Conservation (phyloP, 2,888 invertebrate species). For the Yponomeuta sedellus region DNA sequence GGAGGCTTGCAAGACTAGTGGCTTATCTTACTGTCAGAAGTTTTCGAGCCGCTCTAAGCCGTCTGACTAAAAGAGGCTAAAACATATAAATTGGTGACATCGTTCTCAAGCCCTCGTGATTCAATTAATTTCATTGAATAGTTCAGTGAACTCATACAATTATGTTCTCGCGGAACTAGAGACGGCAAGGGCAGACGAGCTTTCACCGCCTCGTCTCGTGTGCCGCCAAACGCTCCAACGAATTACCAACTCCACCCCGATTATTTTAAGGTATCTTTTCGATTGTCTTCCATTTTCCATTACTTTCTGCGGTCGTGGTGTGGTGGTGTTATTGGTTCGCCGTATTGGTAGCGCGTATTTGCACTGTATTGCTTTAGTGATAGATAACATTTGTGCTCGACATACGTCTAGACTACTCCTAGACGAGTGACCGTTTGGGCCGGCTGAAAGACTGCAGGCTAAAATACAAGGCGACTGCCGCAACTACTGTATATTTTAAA, state of each 20-base stretch:
- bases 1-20: too few relatives aligned
- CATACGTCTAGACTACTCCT: background rate
- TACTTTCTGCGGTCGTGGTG: conserved; percentile 50
- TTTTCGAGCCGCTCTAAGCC: too few relatives aligned
- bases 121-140: conserved; percentile 43
- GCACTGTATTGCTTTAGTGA: background rate
- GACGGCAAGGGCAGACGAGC: conserved; percentile 68
- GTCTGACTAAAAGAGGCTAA: too few relatives aligned
- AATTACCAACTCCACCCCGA: conserved; percentile 42
- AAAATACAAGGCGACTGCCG: background rate
- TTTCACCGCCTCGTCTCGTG: conserved; percentile 61
- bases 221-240: conserved; percentile 14
- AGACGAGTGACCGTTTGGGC: background rate
- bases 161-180: conserved; percentile 50
- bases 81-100: background rate
- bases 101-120: background rate
- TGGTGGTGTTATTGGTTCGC: conserved; percentile 41
- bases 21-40: too few relatives aligned
- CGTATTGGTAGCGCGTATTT: background rate
- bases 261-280: conserved; percentile 45
- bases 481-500: too few relatives aligned
- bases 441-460: background rate
- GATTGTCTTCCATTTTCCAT: conserved; percentile 35
- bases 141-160: conserved; percentile 56
- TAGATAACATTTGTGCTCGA: background rate